Conservation (phyloP, 2,888 invertebrate species). For the Branchipolynoe longqiensis region DNA sequence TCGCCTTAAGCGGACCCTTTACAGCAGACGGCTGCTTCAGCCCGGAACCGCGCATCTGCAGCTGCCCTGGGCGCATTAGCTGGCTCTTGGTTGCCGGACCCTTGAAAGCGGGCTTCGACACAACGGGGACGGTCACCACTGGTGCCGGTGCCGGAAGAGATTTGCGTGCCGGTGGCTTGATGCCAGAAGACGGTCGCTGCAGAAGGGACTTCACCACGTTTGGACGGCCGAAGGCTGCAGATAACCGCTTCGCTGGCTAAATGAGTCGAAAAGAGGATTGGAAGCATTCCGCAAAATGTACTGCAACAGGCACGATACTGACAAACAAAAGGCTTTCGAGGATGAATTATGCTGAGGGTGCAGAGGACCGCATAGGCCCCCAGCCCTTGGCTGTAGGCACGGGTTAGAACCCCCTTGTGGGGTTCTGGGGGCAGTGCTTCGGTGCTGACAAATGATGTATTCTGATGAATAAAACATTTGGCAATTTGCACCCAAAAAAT, state of each 20-base stretch:
- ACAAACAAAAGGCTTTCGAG: too few relatives aligned
- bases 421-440: too few relatives aligned
- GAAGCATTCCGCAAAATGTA: too few relatives aligned
- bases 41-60: slow-evolving; percentile 1
- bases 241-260: not conserved
- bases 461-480: too few relatives aligned
- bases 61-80: slow-evolving; percentile 21
- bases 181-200: not conserved
- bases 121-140: not conserved
- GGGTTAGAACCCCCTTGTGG: too few relatives aligned
- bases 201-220: not conserved
- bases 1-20: not conserved
- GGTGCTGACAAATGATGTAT: too few relatives aligned
- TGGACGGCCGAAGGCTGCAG: not conserved
- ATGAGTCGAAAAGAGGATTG: too few relatives aligned
- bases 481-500: too few relatives aligned
- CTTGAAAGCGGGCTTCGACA: not conserved
- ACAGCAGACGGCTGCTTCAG: not conserved
- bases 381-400: too few relatives aligned
- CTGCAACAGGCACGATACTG: too few relatives aligned
- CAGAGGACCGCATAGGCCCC: too few relatives aligned
- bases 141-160: not conserved
- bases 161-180: slow-evolving; percentile 1
- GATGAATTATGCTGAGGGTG: too few relatives aligned
- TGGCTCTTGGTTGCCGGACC: not conserved